Base-by-base conservation (phyloP, 1,140 invertebrate species). In the Vollenhovia emeryi region DNA sequence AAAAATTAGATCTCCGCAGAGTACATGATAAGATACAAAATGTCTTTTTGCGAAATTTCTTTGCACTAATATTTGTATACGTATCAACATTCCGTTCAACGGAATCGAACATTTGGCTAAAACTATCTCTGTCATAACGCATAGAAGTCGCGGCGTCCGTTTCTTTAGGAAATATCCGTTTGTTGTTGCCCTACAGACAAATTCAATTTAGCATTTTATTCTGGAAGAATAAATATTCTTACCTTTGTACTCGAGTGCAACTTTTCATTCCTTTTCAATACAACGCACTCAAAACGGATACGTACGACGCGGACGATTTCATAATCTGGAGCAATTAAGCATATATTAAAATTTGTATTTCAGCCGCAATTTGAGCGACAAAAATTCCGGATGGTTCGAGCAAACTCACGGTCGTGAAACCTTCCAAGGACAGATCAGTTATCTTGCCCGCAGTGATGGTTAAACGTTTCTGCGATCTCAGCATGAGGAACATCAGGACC, bases 361-460 rank as follows among this genome's bases (percentile, higher is more conserved):
- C 3, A 68, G 30, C n/a, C 11, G 6, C 4, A 50, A 15, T 30
- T 52, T 79, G 3, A 52, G 13, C n/a, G 11, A 30, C 21, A 18
- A 33, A 30, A 57, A 3, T 33, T 30, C 7, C 5, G 6, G 2
- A 11, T n/a, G 21, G 0, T 21, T 60, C 8, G 24, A 13, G 0
- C n/a, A 33, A 1, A 52, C 71, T 86, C 68, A 86, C 86, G 13
- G 55, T 80, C 9, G 84, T 52, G 24, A 87, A 87, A 74, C 68
- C 40, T 69, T 85, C 60, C 24, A 87, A 69, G 6, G 86, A 87
- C n/a, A 87, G 30, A 40, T 80, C 76, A 8, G 68, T 75, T 36
- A 87, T 68, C n/a, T 86, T 86, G 21, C 84, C 86, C 15, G 83
- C 78, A 15, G 84, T 87, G 36, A 87, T 74, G 21, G 71, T 78